These are phyloP conservation scores for Microcaecilia unicolor DNA, from an alignment of 2,797 vertebrate species.

Conservation along the genomic window DNA sequence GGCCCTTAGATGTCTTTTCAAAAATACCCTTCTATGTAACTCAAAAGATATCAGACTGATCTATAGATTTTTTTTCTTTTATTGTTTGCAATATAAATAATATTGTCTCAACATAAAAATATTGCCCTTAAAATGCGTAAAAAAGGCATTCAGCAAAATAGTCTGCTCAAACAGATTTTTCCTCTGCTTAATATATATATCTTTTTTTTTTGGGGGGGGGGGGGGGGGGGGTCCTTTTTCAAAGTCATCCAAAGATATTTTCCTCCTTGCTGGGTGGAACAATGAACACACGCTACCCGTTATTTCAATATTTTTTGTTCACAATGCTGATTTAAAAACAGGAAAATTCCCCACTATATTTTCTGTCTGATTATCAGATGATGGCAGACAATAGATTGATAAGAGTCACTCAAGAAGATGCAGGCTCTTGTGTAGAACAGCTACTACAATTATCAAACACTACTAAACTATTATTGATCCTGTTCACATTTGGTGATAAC, in stretches of 20 bases:
- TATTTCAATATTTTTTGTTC: conserved; percentile 50
- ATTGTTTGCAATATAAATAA: too few species aligned
- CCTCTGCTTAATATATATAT: neutral
- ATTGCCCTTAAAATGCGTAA: too few species aligned
- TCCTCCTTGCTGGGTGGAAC: conserved; percentile 36
- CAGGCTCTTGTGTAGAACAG: conserved; percentile 74
- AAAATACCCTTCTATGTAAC: too few species aligned
- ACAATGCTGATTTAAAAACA: conserved; percentile 54
- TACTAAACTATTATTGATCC: conserved; percentile 90
- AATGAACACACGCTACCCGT: conserved; percentile 36
- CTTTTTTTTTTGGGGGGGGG: too few species aligned
- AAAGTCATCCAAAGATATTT: conserved; percentile 26
- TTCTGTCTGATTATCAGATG: conserved; percentile 66
- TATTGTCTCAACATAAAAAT: too few species aligned
- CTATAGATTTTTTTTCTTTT: too few species aligned
- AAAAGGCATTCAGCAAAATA: too few species aligned
- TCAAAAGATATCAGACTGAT: too few species aligned
- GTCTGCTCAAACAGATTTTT: neutral
- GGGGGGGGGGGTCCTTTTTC: too few species aligned
- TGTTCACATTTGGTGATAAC: conserved; percentile 69
- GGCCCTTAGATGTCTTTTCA: too few species aligned
- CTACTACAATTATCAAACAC: conserved; percentile 93
- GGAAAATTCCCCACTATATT: conserved; percentile 54
- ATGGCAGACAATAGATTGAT: conserved; percentile 78
- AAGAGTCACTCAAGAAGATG: conserved; percentile 82